These are phyloP conservation scores for Hoplodrina blanda DNA, from an alignment of 2,888 invertebrate species.

Conservation along the genomic window DNA sequence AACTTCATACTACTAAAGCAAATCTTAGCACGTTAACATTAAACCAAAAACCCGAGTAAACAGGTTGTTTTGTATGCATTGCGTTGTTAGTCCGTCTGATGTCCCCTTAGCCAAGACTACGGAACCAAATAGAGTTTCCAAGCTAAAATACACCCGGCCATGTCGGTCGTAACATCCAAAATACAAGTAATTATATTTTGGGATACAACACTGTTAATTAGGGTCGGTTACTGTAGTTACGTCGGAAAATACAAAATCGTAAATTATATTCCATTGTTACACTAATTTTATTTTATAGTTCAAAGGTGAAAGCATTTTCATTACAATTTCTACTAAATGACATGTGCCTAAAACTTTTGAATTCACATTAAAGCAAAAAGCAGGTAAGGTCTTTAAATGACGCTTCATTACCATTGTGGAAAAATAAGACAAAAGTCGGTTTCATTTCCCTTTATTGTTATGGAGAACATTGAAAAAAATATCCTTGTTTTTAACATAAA, in stretches of 20 bases:
- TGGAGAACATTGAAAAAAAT: conserved; percentile 47
- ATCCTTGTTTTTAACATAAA: conserved; percentile 40
- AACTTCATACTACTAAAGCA: conserved; percentile 9
- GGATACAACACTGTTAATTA: conserved; percentile 40
- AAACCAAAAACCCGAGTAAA: conserved; percentile 47
- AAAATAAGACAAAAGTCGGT: conserved; percentile 46
- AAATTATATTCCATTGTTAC: conserved; percentile 34
- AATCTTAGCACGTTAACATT: conserved; percentile 34
- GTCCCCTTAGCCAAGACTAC: conserved; percentile 37
- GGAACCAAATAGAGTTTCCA: conserved; percentile 31
- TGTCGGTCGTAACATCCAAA: conserved; percentile 30
- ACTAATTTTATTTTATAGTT: conserved; percentile 33
- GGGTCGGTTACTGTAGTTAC: conserved; percentile 24
- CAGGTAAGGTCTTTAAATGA: conserved; percentile 48
- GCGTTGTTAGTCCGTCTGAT: conserved; percentile 57
- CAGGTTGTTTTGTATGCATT: conserved; percentile 63
- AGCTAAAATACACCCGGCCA: conserved; percentile 12
- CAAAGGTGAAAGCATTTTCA: conserved; percentile 27
- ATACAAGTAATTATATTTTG: conserved; percentile 36
- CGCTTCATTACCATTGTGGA: conserved; percentile 44
- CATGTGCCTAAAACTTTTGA: conserved; percentile 30
- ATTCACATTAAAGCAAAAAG: conserved; percentile 41
- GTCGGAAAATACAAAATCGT: conserved; percentile 17
- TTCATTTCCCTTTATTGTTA: conserved; percentile 54
- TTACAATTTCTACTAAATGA: conserved; percentile 25